Conservation (phyloP, 2,888 invertebrate species). For the Trichogramma evanescens region DNA sequence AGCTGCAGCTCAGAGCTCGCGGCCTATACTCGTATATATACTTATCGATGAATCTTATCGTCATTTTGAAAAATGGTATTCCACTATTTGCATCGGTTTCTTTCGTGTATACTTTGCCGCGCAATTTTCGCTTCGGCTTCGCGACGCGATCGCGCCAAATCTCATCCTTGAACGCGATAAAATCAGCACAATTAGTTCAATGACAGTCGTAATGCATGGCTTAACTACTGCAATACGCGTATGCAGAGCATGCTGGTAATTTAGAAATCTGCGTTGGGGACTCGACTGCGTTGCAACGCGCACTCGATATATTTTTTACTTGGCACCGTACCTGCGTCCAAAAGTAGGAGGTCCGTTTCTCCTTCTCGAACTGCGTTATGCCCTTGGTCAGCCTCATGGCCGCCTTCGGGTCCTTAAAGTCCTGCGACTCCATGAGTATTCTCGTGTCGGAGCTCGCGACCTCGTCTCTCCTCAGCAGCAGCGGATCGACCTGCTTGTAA, state of each 20-base stretch:
- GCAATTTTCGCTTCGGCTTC: neutral
- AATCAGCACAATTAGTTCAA: constrained; percentile 12
- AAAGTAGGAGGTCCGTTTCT: constrained; percentile 5
- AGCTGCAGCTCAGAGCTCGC: neutral
- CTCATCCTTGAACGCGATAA: constrained; percentile 19
- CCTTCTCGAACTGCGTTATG: constrained; percentile 26
- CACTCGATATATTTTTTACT: too few species aligned
- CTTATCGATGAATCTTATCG: neutral
- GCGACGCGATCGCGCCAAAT: constrained; percentile 1
- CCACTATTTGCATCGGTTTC: neutral
- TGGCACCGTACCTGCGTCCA: constrained; percentile 23
- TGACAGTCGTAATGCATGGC: neutral
- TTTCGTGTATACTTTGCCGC: neutral
- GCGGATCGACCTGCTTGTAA: constrained; percentile 38
- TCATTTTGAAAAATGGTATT: constrained; percentile 5
- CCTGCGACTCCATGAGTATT: constrained; percentile 28
- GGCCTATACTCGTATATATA: neutral
- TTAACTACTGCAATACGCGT: too few species aligned
- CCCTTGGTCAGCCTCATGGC: constrained; percentile 1
- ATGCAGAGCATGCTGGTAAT: too few species aligned
- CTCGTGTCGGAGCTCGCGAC: constrained; percentile 9
- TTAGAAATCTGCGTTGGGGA: too few species aligned
- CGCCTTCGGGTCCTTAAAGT: constrained; percentile 20
- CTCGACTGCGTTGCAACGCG: too few species aligned
- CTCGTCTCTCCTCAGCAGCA: constrained; percentile 24